These are phyloP conservation scores for Hybognathus amarus DNA, from an alignment of 2,797 vertebrate species.

Conservation along the genomic window DNA sequence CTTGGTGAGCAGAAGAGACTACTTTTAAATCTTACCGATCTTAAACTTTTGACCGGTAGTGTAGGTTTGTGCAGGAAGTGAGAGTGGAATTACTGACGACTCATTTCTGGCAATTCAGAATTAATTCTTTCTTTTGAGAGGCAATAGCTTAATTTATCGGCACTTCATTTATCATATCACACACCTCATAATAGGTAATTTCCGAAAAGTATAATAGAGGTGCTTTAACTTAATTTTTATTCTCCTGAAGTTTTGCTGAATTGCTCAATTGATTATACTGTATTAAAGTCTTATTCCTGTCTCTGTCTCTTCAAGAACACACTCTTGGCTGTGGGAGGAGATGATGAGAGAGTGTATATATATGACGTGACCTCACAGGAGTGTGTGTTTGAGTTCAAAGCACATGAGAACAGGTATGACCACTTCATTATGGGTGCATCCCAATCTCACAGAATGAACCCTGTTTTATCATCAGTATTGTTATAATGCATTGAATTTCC, in stretches of 20 bases:
- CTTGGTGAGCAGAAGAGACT: too few species aligned
- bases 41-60: too few species aligned
- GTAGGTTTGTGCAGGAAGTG: too few species aligned
- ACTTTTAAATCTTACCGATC: too few species aligned
- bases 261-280: background rate
- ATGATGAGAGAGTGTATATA: slow-evolving; percentile 86
- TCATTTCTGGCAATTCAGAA: too few species aligned
- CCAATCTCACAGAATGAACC: background rate
- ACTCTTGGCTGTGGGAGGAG: slow-evolving; percentile 86
- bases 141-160: too few species aligned
- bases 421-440: background rate
- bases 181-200: background rate
- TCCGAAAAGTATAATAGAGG: background rate
- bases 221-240: background rate
- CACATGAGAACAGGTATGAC: slow-evolving; percentile 91
- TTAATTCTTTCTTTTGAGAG: too few species aligned
- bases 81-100: too few species aligned
- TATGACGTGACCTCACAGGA: slow-evolving; percentile 80
- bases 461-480: background rate
- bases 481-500: background rate
- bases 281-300: background rate
- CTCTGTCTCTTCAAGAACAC: slow-evolving; percentile 77
- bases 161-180: too few species aligned
- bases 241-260: background rate
- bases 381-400: slow-evolving; percentile 90